These are phyloP conservation scores for Actinernus sp. DNA, from an alignment of 92 coral and sea anemone genomes.

Conservation along the genomic window DNA sequence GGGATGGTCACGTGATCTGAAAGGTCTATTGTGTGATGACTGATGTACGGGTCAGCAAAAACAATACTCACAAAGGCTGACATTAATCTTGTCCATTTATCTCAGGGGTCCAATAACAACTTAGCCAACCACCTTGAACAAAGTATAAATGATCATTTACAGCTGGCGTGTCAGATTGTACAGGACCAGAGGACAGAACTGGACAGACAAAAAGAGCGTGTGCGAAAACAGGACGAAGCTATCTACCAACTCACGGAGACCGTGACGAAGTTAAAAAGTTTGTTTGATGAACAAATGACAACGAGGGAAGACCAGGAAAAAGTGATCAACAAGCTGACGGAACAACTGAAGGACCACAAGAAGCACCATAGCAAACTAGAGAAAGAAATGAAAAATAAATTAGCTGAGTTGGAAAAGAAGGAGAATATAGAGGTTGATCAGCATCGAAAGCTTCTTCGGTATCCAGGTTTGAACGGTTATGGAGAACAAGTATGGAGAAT, in stretches of 20 bases:
- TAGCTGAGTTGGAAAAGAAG: constrained; percentile 54
- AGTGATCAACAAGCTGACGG: constrained; percentile 67
- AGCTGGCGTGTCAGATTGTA: constrained; percentile 78
- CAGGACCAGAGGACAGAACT: constrained; percentile 83
- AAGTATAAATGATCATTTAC: constrained; percentile 73
- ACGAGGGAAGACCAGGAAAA: constrained; percentile 74
- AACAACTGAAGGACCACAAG: constrained; percentile 82
- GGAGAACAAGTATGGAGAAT: constrained; percentile 95
- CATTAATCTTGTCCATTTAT: too few species aligned
- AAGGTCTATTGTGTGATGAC: too few species aligned
- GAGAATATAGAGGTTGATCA: constrained; percentile 11
- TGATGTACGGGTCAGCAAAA: too few species aligned
- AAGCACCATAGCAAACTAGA: constrained; percentile 68
- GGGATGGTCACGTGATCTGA: too few species aligned
- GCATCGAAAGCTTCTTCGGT: constrained; percentile 49
- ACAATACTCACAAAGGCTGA: too few species aligned
- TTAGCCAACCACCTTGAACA: constrained; percentile 76
- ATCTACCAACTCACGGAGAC: constrained; percentile 74
- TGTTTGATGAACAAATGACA: constrained; percentile 75
- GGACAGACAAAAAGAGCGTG: constrained; percentile 74
- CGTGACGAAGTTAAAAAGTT: constrained; percentile 64
- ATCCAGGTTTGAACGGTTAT: constrained; percentile 79
- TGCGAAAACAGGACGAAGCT: constrained; percentile 77
- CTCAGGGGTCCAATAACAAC: constrained; percentile 77
- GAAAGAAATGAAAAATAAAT: constrained; percentile 49